Evolutionary conservation across 2,888 invertebrate species (phyloP).

Genomic region (Agonopterix subpropinquella): DNA sequence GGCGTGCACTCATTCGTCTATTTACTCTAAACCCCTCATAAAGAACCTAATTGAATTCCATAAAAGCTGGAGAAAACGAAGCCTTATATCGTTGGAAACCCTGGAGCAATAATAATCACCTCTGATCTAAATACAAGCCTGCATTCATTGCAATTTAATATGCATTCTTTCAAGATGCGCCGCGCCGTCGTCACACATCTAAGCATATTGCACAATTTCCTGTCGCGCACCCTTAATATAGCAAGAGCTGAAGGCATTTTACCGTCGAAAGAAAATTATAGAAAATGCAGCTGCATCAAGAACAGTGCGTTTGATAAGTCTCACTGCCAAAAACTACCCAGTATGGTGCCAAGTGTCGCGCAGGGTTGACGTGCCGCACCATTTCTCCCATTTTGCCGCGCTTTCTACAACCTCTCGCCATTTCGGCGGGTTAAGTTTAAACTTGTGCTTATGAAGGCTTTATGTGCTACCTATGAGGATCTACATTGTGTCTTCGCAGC

Average conservation of each 20-base stretch:
- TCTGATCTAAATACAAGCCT: no score
- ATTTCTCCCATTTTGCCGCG: conserved; percentile 32
- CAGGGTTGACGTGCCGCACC: conserved; percentile 36
- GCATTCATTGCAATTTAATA: no score
- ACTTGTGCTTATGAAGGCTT: conserved; percentile 59
- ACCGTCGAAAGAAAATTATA: not conserved
- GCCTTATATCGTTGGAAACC: no score
- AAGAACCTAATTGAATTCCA: no score
- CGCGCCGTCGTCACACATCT: no score
- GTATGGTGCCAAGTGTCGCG: conserved; percentile 48
- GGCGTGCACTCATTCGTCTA: no score
- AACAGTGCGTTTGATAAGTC: not conserved
- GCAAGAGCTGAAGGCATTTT: no score
- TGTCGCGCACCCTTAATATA: not conserved
- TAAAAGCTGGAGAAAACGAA: no score
- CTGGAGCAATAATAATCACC: no score
- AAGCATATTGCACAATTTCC: not conserved
- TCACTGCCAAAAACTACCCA: conserved; percentile 56
- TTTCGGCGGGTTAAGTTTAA: conserved; percentile 13
- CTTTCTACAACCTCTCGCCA: conserved; percentile 28
- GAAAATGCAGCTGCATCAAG: conserved; percentile 13
- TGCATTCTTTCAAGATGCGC: no score
- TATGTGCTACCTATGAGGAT: conserved; percentile 34
- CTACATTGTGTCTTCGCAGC: conserved; percentile 38
- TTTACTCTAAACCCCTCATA: no score